phyloP scores from a whole-genome alignment of 2,797 vertebrate species.

The Channa striata region DNA sequence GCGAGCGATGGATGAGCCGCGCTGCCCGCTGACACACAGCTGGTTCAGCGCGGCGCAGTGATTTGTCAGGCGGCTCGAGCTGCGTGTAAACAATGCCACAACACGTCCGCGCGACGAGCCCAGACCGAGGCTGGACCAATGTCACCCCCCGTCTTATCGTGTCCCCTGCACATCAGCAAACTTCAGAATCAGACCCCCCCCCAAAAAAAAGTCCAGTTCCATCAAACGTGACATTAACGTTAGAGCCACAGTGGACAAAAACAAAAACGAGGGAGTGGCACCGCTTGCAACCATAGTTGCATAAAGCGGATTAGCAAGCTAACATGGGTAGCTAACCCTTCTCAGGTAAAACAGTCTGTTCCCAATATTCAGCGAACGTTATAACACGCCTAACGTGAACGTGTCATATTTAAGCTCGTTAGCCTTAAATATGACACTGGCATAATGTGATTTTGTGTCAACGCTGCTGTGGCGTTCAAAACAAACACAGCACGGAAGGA shows the following conservation, averaged over 20 bases:
- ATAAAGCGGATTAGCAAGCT: constrained; percentile 81
- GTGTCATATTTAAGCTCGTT: constrained; percentile 4
- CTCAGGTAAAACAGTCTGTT: constrained; percentile 38
- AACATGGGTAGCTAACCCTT: constrained; percentile 59
- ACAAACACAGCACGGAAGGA: neutral
- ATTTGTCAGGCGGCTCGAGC: constrained; percentile 31
- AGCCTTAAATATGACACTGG: neutral
- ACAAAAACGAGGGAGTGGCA: constrained; percentile 81
- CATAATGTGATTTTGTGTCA: neutral
- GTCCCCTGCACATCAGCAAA: constrained; percentile 39
- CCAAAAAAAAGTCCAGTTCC: constrained; percentile 34
- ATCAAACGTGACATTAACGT: constrained; percentile 22
- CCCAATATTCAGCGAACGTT: constrained; percentile 18
- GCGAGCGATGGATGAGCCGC: constrained; percentile 49
- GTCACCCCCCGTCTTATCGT: constrained; percentile 58
- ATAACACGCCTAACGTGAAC: constrained; percentile 36
- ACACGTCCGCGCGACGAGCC: constrained; percentile 28
- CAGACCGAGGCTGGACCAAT: constrained; percentile 40
- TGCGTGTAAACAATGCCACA: constrained; percentile 55
- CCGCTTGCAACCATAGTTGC: constrained; percentile 70
- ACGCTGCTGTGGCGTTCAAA: neutral
- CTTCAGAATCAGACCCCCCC: constrained; percentile 42
- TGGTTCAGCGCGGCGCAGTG: constrained; percentile 6
- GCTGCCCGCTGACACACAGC: constrained; percentile 34
- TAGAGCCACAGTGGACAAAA: constrained; percentile 59